Evolutionary conservation across 2,797 vertebrate genomes (phyloP).

Genomic region (Erethizon dorsatum): DNA sequence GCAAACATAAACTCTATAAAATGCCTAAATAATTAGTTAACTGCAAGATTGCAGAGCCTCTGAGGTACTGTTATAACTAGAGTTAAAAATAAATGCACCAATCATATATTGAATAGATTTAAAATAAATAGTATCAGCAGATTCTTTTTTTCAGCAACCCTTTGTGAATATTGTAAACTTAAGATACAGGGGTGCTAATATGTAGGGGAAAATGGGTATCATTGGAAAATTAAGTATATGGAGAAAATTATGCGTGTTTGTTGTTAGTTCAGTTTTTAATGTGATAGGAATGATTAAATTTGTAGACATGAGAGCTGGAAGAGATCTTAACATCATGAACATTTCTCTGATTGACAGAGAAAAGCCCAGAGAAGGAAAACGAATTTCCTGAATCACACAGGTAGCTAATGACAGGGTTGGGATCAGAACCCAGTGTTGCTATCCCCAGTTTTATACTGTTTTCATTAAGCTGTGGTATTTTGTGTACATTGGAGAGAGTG

Average conservation of each 20-base stretch:
- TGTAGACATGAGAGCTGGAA: background rate
- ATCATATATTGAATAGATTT: conserved; percentile 48
- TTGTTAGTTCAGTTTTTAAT: conserved; percentile 5
- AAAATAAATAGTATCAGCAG: conserved; percentile 59
- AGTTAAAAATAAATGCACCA: conserved; percentile 68
- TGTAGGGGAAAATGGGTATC: background rate
- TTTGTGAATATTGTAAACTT: conserved; percentile 47
- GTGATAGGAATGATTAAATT: background rate
- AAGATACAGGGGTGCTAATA: conserved; percentile 2
- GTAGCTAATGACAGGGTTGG: background rate
- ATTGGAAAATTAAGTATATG: conserved; percentile 58
- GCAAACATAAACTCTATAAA: conserved; percentile 61
- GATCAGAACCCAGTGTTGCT: background rate
- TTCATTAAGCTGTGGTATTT: background rate
- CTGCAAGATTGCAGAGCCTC: conserved; percentile 64
- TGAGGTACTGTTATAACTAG: conserved; percentile 32
- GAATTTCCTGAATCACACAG: background rate
- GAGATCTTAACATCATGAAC: background rate
- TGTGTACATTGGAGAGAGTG: background rate
- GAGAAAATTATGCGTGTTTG: background rate
- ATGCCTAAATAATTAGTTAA: conserved; percentile 78
- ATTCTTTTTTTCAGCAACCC: conserved; percentile 35
- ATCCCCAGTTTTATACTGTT: background rate
- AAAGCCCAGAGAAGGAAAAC: conserved; percentile 10
- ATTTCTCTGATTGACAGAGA: background rate